Conservation (phyloP, 1,140 invertebrate species). For the Philopotamus ludificatus region DNA sequence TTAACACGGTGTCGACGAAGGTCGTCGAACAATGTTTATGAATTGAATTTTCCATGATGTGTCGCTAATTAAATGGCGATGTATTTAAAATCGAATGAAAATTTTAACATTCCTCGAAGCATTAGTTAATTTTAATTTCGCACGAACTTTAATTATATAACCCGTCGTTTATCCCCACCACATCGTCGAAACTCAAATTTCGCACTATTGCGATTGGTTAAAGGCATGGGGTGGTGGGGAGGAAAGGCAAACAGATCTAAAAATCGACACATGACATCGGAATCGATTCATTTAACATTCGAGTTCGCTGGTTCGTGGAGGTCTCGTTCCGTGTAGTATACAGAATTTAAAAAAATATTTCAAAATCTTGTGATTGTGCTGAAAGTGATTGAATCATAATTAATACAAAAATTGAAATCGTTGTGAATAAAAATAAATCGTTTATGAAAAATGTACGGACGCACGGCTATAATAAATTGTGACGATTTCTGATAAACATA, state of each 20-base stretch:
- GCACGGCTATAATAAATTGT: not conserved
- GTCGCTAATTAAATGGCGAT: too few relatives aligned
- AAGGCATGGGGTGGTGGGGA: not conserved
- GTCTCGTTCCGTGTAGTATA: not conserved
- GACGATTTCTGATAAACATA: not conserved
- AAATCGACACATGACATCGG: slow-evolving; percentile 11
- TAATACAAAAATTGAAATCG: too few relatives aligned
- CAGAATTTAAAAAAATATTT: not conserved
- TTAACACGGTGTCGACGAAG: too few relatives aligned
- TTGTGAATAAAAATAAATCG: not conserved
- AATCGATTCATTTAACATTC: slow-evolving; percentile 6
- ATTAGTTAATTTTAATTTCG: too few relatives aligned
- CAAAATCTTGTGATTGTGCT: not conserved
- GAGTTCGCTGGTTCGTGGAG: not conserved
- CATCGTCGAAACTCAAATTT: not conserved
- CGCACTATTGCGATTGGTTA: slow-evolving; percentile 2
- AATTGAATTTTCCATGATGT: too few relatives aligned
- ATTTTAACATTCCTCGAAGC: not conserved
- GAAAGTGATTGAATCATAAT: too few relatives aligned
- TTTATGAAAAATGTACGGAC: slow-evolving; percentile 20
- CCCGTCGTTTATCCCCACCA: too few relatives aligned
- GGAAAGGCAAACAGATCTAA: slow-evolving; percentile 7
- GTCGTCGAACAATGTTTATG: too few relatives aligned
- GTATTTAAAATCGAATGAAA: not conserved
- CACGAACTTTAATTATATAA: too few relatives aligned